Percentiles rank a stretch among this genome's conserved stretches.
phyloP scores from a whole-genome alignment of 2,888 invertebrate genomes.

The Cephus nigrinus region DNA sequence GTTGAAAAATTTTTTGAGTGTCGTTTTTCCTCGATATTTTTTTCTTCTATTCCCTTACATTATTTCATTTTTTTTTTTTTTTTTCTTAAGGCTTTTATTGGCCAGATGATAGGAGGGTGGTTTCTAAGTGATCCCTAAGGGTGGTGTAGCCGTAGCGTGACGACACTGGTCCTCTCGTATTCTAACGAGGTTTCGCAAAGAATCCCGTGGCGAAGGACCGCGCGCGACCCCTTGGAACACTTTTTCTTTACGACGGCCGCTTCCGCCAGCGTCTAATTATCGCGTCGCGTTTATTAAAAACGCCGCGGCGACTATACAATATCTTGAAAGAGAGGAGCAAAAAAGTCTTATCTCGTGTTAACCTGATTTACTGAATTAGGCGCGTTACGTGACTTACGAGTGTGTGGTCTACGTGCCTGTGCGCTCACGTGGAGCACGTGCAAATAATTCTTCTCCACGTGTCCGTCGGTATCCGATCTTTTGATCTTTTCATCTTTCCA shows the following conservation, averaged over 20 bases:
- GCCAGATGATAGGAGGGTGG: neutral
- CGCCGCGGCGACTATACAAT: neutral
- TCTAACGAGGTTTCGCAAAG: conserved; percentile 13
- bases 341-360: neutral
- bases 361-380: neutral
- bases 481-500: neutral
- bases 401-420: neutral
- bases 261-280: conserved; percentile 15
- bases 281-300: conserved; percentile 12
- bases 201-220: neutral
- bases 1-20: neutral
- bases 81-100: neutral
- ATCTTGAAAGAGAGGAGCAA: neutral
- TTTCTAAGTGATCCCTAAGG: neutral
- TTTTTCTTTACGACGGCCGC: conserved; percentile 15
- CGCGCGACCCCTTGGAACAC: conserved; percentile 2
- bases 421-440: neutral
- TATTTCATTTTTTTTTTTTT: neutral
- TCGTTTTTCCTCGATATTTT: neutral
- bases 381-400: neutral
- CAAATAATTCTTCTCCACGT: too few species aligned
- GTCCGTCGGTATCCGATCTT: neutral
- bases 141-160: neutral
- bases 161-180: conserved; percentile 19
- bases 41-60: neutral